Evolutionary conservation across 2,797 vertebrate genomes (phyloP).

Genomic region (Cottoperca gobio): DNA sequence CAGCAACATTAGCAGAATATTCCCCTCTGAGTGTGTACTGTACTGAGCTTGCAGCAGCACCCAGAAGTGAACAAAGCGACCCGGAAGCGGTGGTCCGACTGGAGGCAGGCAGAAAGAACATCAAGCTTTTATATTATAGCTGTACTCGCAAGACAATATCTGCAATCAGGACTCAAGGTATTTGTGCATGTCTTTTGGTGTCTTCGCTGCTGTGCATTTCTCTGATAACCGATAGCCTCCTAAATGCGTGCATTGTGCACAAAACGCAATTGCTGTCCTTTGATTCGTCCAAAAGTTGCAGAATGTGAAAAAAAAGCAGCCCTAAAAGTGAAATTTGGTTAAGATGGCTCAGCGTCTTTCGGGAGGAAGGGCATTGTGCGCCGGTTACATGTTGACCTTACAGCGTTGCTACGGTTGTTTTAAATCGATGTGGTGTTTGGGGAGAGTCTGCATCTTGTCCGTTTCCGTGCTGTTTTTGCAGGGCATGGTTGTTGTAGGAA

Average conservation of each 20-base stretch:
- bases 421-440: slow-evolving; percentile 37
- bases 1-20: slow-evolving; percentile 33
- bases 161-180: slow-evolving; percentile 84
- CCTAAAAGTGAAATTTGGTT: slow-evolving; percentile 72
- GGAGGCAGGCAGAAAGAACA: slow-evolving; percentile 87
- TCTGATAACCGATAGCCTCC: neutral
- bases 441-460: slow-evolving; percentile 61
- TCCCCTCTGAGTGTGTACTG: slow-evolving; percentile 2
- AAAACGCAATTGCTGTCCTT: slow-evolving; percentile 66
- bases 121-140: slow-evolving; percentile 85
- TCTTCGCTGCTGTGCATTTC: slow-evolving; percentile 39
- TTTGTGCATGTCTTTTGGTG: slow-evolving; percentile 70
- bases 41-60: slow-evolving; percentile 80
- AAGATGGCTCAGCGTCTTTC: slow-evolving; percentile 56
- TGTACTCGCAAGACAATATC: slow-evolving; percentile 81
- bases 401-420: slow-evolving; percentile 33
- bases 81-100: slow-evolving; percentile 90
- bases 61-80: slow-evolving; percentile 96
- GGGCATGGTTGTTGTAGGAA: slow-evolving; percentile 91
- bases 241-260: slow-evolving; percentile 60
- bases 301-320: slow-evolving; percentile 66
- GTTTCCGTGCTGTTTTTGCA: slow-evolving; percentile 75
- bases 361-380: slow-evolving; percentile 31
- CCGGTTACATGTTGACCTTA: slow-evolving; percentile 24
- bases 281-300: slow-evolving; percentile 86